phyloP scores from a whole-genome alignment of 1,140 invertebrate genomes.

The Drosophila repletoides region DNA sequence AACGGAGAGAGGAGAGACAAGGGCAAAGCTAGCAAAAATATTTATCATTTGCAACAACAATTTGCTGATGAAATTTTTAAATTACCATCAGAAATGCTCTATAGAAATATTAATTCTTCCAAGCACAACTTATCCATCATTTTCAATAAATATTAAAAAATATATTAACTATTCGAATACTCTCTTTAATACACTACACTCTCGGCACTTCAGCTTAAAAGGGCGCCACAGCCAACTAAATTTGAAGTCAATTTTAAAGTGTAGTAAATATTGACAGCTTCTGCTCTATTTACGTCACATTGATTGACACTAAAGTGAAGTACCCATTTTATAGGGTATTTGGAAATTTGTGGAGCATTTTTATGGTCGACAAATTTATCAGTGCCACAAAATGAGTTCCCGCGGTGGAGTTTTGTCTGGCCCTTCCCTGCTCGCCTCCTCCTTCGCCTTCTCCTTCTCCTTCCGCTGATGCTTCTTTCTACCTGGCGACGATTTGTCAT shows the following conservation, averaged over 20 bases:
- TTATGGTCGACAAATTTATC: slow-evolving; percentile 77
- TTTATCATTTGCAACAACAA: slow-evolving; percentile 68
- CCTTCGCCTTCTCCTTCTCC: no score
- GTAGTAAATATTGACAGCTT: no score
- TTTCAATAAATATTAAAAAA: background rate
- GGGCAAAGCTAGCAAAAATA: slow-evolving; percentile 51
- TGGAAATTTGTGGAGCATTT: slow-evolving; percentile 53
- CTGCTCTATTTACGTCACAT: background rate
- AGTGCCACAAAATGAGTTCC: slow-evolving; percentile 72
- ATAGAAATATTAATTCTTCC: no score
- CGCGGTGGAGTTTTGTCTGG: slow-evolving; percentile 18
- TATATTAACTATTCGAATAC: no score
- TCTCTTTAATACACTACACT: no score
- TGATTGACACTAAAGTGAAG: background rate
- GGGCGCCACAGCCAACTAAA: no score
- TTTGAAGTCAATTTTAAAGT: no score
- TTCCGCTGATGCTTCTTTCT: no score
- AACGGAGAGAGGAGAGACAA: slow-evolving; percentile 46
- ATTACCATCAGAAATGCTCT: background rate
- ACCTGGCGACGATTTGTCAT: slow-evolving; percentile 81
- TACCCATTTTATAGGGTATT: slow-evolving; percentile 11
- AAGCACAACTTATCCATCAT: no score
- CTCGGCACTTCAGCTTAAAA: no score
- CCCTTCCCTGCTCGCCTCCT: no score
- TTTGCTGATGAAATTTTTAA: background rate